phyloP scores from a whole-genome alignment of 1,140 invertebrate species.

The Drosophila leontia region DNA sequence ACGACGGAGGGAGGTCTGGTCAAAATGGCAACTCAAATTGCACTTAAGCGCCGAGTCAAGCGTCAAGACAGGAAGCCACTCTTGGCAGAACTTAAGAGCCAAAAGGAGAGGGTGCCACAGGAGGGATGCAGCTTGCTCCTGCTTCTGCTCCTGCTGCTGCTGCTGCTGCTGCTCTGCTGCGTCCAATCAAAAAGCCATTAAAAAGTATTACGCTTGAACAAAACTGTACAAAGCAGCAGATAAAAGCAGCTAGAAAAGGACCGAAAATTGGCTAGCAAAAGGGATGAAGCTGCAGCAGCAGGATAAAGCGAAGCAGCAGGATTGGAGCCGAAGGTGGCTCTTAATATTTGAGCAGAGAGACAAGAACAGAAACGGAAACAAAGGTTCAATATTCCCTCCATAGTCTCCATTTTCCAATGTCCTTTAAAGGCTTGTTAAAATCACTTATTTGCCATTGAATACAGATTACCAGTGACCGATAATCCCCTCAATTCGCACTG shows the following conservation, averaged over 20 bases:
- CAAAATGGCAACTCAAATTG: constrained; percentile 82
- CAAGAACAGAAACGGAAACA: neutral
- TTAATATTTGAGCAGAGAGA: neutral
- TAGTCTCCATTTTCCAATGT: neutral
- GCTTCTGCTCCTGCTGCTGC: constrained; percentile 40
- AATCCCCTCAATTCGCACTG: constrained; percentile 8
- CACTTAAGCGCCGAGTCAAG: constrained; percentile 81
- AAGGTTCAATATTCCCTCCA: neutral
- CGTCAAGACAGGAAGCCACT: constrained; percentile 77
- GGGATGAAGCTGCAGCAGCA: constrained; percentile 4
- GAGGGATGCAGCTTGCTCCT: constrained; percentile 24
- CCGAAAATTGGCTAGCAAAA: neutral
- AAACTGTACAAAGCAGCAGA: constrained; percentile 81
- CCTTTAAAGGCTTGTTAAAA: neutral
- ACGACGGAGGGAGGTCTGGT: constrained; percentile 22
- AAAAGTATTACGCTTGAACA: constrained; percentile 84
- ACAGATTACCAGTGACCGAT: neutral
- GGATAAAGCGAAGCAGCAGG: neutral
- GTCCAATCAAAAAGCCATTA: constrained; percentile 85
- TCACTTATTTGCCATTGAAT: neutral
- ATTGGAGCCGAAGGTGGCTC: neutral
- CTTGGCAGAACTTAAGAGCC: constrained; percentile 65
- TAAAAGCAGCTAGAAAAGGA: constrained; percentile 58
- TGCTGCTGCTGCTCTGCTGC: constrained; percentile 53
- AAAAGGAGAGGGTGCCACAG: neutral